These are phyloP conservation scores for Pampusana beccarii DNA, from an alignment of 2,113 vertebrate genomes.

Conservation along the genomic window DNA sequence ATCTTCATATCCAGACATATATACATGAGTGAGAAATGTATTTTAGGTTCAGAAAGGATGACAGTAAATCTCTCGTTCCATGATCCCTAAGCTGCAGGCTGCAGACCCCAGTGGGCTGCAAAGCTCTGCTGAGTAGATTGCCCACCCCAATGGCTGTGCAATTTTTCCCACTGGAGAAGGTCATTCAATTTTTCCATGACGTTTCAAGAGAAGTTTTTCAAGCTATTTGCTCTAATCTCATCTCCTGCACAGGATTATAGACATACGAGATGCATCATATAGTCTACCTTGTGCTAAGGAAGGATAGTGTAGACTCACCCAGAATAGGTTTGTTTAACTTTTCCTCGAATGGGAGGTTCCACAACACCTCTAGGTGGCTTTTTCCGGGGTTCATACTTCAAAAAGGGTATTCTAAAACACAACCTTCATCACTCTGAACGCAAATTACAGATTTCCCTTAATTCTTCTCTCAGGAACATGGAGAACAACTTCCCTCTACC, in stretches of 20 bases:
- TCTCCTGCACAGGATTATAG: not conserved
- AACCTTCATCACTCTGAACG: not conserved
- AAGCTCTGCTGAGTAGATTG: not conserved
- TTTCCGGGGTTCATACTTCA: not conserved
- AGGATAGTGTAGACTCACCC: not conserved
- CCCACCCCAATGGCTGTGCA: rapidly evolving
- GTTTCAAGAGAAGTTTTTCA: not conserved
- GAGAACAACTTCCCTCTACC: not conserved
- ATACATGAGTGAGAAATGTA: not conserved
- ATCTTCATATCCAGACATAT: rapidly evolving
- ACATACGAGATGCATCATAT: not conserved
- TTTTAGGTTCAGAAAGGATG: not conserved
- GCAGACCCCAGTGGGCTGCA: not conserved
- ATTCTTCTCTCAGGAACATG: not conserved
- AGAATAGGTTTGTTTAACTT: rapidly evolving
- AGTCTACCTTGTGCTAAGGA: not conserved
- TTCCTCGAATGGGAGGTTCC: not conserved
- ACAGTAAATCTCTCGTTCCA: not conserved
- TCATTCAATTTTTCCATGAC: not conserved
- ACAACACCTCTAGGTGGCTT: not conserved
- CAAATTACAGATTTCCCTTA: not conserved
- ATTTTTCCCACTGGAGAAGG: not conserved
- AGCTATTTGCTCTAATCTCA: not conserved
- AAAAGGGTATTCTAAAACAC: not conserved
- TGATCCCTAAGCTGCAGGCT: not conserved